Evolutionary conservation across 2,888 invertebrate genomes (phyloP), one percentile per base, ranked within the genome.

Genomic region (Napeogenes inachia): DNA sequence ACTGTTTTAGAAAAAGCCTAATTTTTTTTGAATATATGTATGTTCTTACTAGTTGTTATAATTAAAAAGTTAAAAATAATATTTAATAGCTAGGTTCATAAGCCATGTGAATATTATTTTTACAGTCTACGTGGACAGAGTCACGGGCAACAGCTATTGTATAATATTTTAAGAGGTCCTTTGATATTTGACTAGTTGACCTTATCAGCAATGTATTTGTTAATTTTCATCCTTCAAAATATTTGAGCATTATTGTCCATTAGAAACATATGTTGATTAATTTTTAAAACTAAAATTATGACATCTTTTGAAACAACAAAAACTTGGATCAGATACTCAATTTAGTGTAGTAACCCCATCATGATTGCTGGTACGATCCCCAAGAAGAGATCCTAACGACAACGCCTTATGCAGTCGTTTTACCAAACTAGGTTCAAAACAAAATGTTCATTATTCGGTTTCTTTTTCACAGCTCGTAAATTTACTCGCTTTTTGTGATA

Each of bases 401-500:
- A 30, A 30, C 21, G 30, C 50, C 50, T 30, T 50, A 50, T 30
- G 50, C 8, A 30, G 30, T 30, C 30, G 12, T 50, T 50, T 50
- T 13, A 42, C 35, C 42, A n/a, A 13, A 54, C 54, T 50, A 50
- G n/a, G 59, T 53, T 45, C 54, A 38, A 42, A 53, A 63, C 57
- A 62, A 59, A 56, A 56, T 21, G 50, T 30, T n/a, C 60, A 57
- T 46, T 63, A 60, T 63, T 60, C 60, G 63, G 60, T 57, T 60
- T 60, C 32, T 50, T 64, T 64, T 64, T 66, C 66, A 56, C 66
- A 66, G 66, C 60, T 66, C 62, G 63, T 69, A 67, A 68, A 72
- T 73, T 69, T 65, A 57, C 65, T 71, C 70, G 65, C 70, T 74
- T 72, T 68, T 68, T 53, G 62, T 66, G 61, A 64, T 72, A 71